phyloP scores from a whole-genome alignment of 2,888 invertebrate species.

The Drosophila ustulata region DNA sequence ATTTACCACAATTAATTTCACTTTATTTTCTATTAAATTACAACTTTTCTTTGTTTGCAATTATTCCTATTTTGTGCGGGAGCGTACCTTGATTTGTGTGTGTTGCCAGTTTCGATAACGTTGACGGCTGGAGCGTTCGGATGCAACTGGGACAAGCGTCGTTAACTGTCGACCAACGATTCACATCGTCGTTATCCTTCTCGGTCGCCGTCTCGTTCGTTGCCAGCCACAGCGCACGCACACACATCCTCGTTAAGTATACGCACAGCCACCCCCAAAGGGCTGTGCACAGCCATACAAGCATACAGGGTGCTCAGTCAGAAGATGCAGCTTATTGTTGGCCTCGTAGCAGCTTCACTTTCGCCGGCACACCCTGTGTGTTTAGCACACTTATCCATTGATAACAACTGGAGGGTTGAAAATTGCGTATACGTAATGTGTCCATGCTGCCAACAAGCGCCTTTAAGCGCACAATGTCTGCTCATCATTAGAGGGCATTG shows the following conservation, averaged over 20 bases:
- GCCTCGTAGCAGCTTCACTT: background rate
- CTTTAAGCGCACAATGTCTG: conserved; percentile 22
- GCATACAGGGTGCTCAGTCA: conserved; percentile 42
- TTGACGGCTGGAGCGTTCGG: conserved; percentile 81
- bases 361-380: conserved; percentile 60
- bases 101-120: conserved; percentile 71
- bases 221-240: conserved; percentile 34
- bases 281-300: conserved; percentile 27
- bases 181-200: conserved; percentile 59
- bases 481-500: conserved; percentile 52
- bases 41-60: conserved; percentile 6
- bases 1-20: conserved; percentile 20
- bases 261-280: conserved; percentile 60
- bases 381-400: conserved; percentile 70
- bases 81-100: conserved; percentile 68
- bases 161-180: conserved; percentile 72
- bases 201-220: conserved; percentile 40
- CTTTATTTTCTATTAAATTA: conserved; percentile 4
- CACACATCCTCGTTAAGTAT: conserved; percentile 52
- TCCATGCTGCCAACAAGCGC: conserved; percentile 24
- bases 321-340: conserved; percentile 1
- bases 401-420: conserved; percentile 77
- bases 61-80: conserved; percentile 8
- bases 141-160: conserved; percentile 82
- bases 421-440: conserved; percentile 65